Base-by-base conservation (phyloP, 2,888 invertebrate species). In the Chydorus sphaericus region DNA sequence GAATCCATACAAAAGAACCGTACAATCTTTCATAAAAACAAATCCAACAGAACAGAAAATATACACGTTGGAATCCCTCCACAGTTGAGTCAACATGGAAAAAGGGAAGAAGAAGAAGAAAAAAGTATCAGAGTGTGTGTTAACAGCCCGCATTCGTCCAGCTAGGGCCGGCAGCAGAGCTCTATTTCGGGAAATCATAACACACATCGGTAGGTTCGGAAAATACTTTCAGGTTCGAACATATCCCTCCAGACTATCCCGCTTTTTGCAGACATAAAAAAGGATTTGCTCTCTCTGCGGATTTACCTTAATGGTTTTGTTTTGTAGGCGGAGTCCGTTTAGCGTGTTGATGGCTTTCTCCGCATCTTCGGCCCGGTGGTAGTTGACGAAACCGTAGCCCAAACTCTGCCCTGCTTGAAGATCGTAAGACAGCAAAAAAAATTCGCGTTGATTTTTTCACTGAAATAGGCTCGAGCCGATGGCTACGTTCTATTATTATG, bases 311-410 rank as follows among this genome's bases (percentile, higher is more conserved):
- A 98, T 99, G 49, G 96, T 98, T 80, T 98, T 98, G 74, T 98
- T 98, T 74, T 99, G 97, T 64, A 98, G 80, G 62, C 97, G 81
- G 64, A 98, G 81, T 61, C 97, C 97, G 74, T 99, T 99, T 64
- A 98, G 80, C 57, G 94, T 93, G 73, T 88, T 86, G 71, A 98
- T 96, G 60, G 98, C 98, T 75, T 97, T 96, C 71, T 93, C 91
- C 59, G 98, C 98, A 73, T 98, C 97, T 73, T 94, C 93, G 55
- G 91, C 82, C 63, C 91, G 82, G 71, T 92, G 90, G 76, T 97
- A 98, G 78, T 99, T 99, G 68, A 99, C 98, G 76, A 98, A 98
- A 64, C 97, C 98, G 75, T 98, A 98, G 66, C 98, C 98, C 68
- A 98, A 81, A 75, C 94, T 96, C 76, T 98, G 98, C 66, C 98